Evolutionary conservation across 2,888 invertebrate genomes (phyloP), one percentile per base, ranked within the genome.

Genomic region (Eudasyphora cyanicolor): DNA sequence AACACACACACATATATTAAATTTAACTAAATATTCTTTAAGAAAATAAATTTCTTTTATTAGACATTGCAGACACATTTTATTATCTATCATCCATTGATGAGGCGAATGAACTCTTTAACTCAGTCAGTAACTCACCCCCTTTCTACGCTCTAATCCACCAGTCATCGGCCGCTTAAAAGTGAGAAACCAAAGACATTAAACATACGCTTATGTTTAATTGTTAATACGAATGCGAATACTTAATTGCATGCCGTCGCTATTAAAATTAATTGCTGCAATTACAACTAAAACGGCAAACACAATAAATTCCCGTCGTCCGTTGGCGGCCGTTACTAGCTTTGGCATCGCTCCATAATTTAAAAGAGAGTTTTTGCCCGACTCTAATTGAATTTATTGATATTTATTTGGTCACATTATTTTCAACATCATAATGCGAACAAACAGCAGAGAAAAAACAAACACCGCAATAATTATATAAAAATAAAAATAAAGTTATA

Each of bases 231-330:
- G 67, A 42, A 67, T 21, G 12, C 67, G 67, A 42, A 67, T 42
- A 67, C 42, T 42, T n/a, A n/a, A n/a, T 57, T 38, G n/a, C 21
- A 67, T 67, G 67, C 21, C 35, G 64, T 32, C 29, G 60, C 51
- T 74, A 81, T 80, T 76, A 75, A 81, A 81, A 84, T 81, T 78
- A 84, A 81, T 84, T 77, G 75, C 75, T 71, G 19, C 79, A 70
- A 76, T 79, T 79, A 62, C 51, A 79, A 62, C 62, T 70, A 42
- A 60, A 73, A 73, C 35, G 49, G 42, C 14, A 19, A 57, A 73
- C 6, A 19, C 27, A 73, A 38, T 42, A 57, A 27, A 57, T 57
- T 57, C 14, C 3, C 27, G 3, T 5, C n/a, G 14, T 45, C 35
- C 10, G 35, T 7, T 60, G 12, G 14, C 54, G 12, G 5, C 19